Evolutionary conservation across 2,797 vertebrate species (phyloP), one percentile per base, ranked within the genome.

Genomic region (Onychomys leucogaster): DNA sequence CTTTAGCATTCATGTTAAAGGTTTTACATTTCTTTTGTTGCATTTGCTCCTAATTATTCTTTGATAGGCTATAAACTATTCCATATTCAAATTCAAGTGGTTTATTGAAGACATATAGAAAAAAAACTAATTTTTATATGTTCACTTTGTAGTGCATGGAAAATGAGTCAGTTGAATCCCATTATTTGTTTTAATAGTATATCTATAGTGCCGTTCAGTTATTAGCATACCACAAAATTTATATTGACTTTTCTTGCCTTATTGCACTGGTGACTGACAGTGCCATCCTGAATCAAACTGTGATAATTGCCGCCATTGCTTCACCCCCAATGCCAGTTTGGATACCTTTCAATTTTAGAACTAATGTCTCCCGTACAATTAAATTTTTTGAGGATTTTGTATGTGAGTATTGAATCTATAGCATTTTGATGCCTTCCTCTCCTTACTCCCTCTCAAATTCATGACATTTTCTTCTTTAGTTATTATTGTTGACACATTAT

Each of bases 61-160:
- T 86, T 63, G 41, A 69, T 75, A 32, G 5, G 46, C 21, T 96
- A 91, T 80, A 21, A 63, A 71, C 41, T 87, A 63, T 41, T 61
- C 92, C 1, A 12, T 57, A 85, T 89, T 85, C 43, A 89, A 87
- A 94, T 87, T 94, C 19, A 52, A 92, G 17, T 55, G 80, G 3
- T n/a, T 88, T 52, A 13, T 63, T 93, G 11, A 7, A 87, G 21
- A 88, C 6, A 57, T 43, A 27, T 1, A 82, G 52, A 52, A 41
- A 93, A 93, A 95, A 90, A 89, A 84, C 46, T 94, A 90, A 9
- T 67, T 90, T 87, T 86, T 94, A 4, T 49, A 73, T 61, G 76
- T 59, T 92, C 9, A 63, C 25, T 52, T 46, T 87, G 3, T 91
- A 76, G 83, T 32, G 34, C 12, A 25, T 23, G 32, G 65, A 71